Evolutionary conservation across 2,888 invertebrate species (phyloP), one percentile per base, ranked within the genome.

Genomic region (Bellardia pandia): DNA sequence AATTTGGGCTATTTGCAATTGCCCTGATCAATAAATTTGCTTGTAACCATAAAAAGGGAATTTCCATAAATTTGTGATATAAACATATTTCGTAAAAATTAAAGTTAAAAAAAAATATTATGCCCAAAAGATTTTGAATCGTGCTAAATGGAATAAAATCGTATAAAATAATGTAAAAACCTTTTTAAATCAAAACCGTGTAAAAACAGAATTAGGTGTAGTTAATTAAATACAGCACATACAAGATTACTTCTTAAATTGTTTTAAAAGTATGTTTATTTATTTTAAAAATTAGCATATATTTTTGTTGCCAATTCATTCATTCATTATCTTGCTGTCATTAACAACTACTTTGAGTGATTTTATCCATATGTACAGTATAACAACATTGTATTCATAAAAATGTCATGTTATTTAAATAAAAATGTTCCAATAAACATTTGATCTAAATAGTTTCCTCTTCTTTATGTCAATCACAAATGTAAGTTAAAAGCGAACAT

Each of bases 401-500:
- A 14, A 30, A 62, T 62, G 14, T 62, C 62, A 42, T 58, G 23
- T 14, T 13, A 56, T 56, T 11, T 33, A 40, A 56, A 72, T 14
- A n/a, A 5, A 51, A 45, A 13, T 51, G 37, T 37, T 48, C 14
- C 14, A 56, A 75, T 51, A 62, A 33, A 64, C 16, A 48, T 62
- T 48, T 51, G 48, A 51, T 16, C 62, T 64, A 37, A 48, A 75
- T 75, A 16, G 23, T 42, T 40, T 72, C 16, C 16, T 42, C 3
- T 72, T 30, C 42, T 42, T 42, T 68, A 13, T 77, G 42, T 69
- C 69, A 60, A 69, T 68, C 45, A 45, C 42, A 40, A 76, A 76
- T 64, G 13, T 23, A 16, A 42, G 16, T 42, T 9, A 66, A 66
- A 66, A 66, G 3, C 45, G 51, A 51, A 51, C 51, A 51, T 51